Evolutionary conservation across 2,888 invertebrate genomes (phyloP), one percentile per base, ranked within the genome.

Genomic region (Platycheirus rosarum): DNA sequence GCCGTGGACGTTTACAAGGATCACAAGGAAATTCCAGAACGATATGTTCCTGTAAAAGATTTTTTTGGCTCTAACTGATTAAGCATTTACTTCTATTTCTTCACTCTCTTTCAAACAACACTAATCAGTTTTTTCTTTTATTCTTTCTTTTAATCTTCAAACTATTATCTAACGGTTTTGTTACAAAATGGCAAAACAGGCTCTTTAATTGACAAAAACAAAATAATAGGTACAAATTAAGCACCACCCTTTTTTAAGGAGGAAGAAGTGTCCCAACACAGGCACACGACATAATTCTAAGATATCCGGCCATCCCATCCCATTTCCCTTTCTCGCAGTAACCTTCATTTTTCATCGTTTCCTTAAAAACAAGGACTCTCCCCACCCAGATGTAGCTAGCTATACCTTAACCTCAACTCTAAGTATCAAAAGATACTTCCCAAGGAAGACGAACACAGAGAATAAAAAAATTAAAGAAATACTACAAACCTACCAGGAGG

Each of bases 331-430:
- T 57, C 57, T 35, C 7, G 6, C 7, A 57, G 63, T 57, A 53
- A 79, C 74, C 62, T 55, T 79, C 74, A 57, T 69, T 44, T 78
- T 68, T 74, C 60, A 73, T 77, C 37, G 44, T 18, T 23, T 48
- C 29, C n/a, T 49, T 16, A 62, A 48, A 51, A 35, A 53, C 53
- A 46, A 35, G 46, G 60, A 65, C 46, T 57, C 23, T 13, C 55
- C 11, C 29, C 13, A 49, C 44, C n/a, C 8, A 60, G 57, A 13
- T 20, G 13, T 23, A 20, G 23, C 8, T 7, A n/a, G 0, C 5
- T 1, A n/a, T 14, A 14, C 14, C 11, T 55, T 37, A n/a, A n/a
- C n/a, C n/a, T n/a, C n/a, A n/a, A 13, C 37, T 16, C 5, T 7
- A 4, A 44, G 55, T 75, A 75, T 80, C 57, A 65, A 69, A 65